These are phyloP conservation scores for Crenichthys baileyi DNA, from an alignment of 2,797 vertebrate genomes.

Conservation along the genomic window DNA sequence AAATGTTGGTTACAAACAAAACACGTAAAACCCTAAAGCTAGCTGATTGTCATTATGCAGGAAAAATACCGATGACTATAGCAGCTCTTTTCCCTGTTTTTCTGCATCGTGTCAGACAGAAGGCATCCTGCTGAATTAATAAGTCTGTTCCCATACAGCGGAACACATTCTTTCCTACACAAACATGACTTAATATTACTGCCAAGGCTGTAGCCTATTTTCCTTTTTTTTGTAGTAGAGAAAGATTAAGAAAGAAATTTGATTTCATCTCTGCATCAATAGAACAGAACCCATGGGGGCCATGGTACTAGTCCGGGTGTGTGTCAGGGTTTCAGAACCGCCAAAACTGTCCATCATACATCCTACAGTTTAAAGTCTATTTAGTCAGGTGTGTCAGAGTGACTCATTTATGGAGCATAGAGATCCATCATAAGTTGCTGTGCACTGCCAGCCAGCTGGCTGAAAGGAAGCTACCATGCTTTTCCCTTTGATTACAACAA, in stretches of 20 bases:
- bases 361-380: background rate
- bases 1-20: background rate
- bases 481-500: background rate
- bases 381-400: background rate
- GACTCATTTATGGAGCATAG: background rate
- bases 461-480: background rate
- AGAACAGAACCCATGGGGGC: background rate
- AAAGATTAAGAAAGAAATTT: background rate
- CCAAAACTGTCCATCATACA: background rate
- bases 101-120: constrained; percentile 69
- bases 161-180: constrained; percentile 38
- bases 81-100: constrained; percentile 71
- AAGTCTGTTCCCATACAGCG: constrained; percentile 72
- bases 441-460: background rate
- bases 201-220: constrained; percentile 7
- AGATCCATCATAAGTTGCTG: background rate
- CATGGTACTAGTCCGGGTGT: background rate
- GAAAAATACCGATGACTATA: constrained; percentile 80
- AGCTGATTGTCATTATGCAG: constrained; percentile 30
- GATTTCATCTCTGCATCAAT: background rate
- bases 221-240: background rate
- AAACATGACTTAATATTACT: constrained; percentile 7
- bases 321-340: too few species aligned
- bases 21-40: background rate
- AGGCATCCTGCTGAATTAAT: constrained; percentile 78